Evolutionary conservation across 2,888 invertebrate species (phyloP).

Genomic region (Alcis repandata): DNA sequence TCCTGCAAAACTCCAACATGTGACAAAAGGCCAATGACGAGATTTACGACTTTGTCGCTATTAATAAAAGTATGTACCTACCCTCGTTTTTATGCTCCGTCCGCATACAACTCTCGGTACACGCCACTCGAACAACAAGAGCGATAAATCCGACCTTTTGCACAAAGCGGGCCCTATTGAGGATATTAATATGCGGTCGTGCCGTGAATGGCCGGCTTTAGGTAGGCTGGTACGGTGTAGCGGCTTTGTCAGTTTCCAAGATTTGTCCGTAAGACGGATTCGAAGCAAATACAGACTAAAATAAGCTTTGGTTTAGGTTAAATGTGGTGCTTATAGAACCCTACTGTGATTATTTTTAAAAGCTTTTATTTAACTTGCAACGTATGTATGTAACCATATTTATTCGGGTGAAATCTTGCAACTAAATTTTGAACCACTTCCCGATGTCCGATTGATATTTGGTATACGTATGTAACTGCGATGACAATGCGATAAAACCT

Average conservation of each 20-base stretch:
- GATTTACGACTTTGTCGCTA: constrained; percentile 31
- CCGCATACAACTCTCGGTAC: constrained; percentile 32
- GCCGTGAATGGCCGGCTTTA: constrained; percentile 52
- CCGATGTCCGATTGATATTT: too few species aligned
- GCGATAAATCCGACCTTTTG: constrained; percentile 63
- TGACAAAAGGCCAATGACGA: constrained; percentile 26
- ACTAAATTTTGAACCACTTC: too few species aligned
- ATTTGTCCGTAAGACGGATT: not conserved
- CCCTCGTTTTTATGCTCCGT: constrained; percentile 34
- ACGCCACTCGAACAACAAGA: constrained; percentile 53
- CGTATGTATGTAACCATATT: too few species aligned
- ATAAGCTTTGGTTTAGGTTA: not conserved
- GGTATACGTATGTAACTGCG: too few species aligned
- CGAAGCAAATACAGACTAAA: not conserved
- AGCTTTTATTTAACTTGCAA: too few species aligned
- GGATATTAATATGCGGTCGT: constrained; percentile 64
- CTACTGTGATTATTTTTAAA: too few species aligned
- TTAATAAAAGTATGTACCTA: constrained; percentile 27
- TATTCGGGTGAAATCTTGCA: too few species aligned
- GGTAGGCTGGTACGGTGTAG: constrained; percentile 14
- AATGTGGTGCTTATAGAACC: too few species aligned
- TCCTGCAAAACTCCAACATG: constrained; percentile 1
- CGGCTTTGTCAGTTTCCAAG: constrained; percentile 13
- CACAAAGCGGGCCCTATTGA: constrained; percentile 58
- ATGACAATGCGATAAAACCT: too few species aligned